Conservation (phyloP, 2,113 vertebrate species). For the Equus quagga region DNA sequence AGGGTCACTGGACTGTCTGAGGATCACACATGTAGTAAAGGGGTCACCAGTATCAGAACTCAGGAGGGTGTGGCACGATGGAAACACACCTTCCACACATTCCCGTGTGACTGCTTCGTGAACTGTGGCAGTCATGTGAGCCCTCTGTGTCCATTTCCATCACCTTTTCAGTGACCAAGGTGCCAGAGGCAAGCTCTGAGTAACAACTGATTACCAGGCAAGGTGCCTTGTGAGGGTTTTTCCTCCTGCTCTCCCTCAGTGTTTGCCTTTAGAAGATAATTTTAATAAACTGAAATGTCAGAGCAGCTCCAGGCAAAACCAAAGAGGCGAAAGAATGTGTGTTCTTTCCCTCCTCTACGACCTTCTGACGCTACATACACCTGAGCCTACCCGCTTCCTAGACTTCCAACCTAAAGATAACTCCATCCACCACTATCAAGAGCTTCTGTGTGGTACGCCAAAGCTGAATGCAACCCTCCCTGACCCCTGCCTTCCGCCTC, state of each 20-base stretch:
- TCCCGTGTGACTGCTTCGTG: background rate
- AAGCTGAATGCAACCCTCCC: background rate
- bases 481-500: too few relatives aligned
- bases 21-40: background rate
- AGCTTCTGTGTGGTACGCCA: background rate
- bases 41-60: background rate
- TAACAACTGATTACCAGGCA: background rate
- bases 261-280: background rate
- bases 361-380: background rate
- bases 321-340: background rate
- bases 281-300: background rate
- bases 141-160: background rate
- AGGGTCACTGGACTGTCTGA: background rate
- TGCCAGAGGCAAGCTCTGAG: background rate
- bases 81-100: background rate
- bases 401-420: background rate
- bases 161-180: background rate
- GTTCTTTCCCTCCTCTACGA: background rate
- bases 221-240: background rate
- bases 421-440: background rate
- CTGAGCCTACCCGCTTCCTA: background rate
- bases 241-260: background rate
- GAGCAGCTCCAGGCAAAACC: background rate
- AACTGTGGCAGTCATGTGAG: background rate
- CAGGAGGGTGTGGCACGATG: background rate